Evolutionary conservation across 2,797 vertebrate genomes (phyloP), one percentile per base, ranked within the genome.

Genomic region (Channa striata): DNA sequence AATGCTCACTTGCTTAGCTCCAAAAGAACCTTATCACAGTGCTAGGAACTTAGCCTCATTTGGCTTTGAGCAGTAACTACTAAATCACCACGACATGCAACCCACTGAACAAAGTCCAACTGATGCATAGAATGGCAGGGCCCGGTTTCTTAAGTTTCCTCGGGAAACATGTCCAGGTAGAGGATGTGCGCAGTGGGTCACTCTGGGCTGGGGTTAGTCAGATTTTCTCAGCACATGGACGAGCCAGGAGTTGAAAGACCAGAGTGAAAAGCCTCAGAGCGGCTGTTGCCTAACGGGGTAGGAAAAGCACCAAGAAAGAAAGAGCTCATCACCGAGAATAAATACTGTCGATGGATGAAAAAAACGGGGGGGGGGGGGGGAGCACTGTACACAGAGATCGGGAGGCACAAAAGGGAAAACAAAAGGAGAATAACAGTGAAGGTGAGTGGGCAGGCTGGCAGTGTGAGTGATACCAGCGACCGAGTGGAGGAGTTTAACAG

Each of bases 211-310:
- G 2, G 65, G 71, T 17, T 40, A 59, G 62, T 73, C 58, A 13
- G 62, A 72, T 57, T 80, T 72, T 83, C 72, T 82, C 75, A 68
- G 72, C 58, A 11, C 54, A 78, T 48, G 51, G 64, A 67, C 59
- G 60, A 74, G 83, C 79, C 67, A 54, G 74, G 59, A 76, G 82
- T 75, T 8, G 75, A 84, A 73, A 77, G 74, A 51, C 79, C 73
- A 80, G 86, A 85, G 65, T 19, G 81, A 82, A 84, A 81, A 79
- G 84, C 82, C 84, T 94, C 93, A 93, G 84, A 90, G 91, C 3
- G 74, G 91, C 77, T 82, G 72, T 87, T 73, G 84, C 89, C 93
- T 93, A 81, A 64, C 44, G 62, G 61, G 91, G 82, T 76, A 52
- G 61, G 74, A 72, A 80, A 77, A 91, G 88, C 87, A 91, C 80